Evolutionary conservation across 2,888 invertebrate species (phyloP).

Genomic region (Zootermopsis nevadensis): DNA sequence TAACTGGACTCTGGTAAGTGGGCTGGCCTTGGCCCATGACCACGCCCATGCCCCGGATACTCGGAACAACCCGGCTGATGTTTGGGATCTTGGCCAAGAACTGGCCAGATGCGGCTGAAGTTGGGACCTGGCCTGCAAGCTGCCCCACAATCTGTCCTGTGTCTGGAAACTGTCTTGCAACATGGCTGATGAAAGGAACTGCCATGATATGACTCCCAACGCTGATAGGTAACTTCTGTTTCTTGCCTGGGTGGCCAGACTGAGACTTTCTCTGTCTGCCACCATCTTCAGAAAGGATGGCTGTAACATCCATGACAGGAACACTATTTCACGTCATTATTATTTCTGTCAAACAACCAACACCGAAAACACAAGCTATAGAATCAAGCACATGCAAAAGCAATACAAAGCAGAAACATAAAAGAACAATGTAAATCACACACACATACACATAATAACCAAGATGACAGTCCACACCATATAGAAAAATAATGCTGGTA

Average conservation of each 20-base stretch:
- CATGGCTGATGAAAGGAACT: slow-evolving; percentile 4
- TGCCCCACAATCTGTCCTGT: neutral
- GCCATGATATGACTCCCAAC: neutral
- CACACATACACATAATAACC: too few species aligned
- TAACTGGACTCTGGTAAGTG: too few species aligned
- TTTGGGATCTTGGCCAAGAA: neutral
- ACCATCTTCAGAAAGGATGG: neutral
- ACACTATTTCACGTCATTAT: neutral
- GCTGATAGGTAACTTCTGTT: neutral
- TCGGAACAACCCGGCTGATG: neutral
- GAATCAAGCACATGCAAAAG: neutral
- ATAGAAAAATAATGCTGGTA: too few species aligned
- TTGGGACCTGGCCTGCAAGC: neutral
- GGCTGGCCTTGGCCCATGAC: neutral
- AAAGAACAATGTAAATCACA: too few species aligned
- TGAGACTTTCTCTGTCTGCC: neutral
- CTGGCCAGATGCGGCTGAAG: neutral
- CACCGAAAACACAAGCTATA: neutral
- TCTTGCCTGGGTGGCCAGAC: neutral
- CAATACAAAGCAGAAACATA: neutral
- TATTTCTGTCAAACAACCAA: neutral
- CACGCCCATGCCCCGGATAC: neutral
- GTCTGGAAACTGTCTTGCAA: neutral
- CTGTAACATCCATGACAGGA: neutral
- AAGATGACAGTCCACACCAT: too few species aligned